Evolutionary conservation across 1,140 invertebrate genomes (phyloP).

Genomic region (Lepidotrigona ventralis): DNA sequence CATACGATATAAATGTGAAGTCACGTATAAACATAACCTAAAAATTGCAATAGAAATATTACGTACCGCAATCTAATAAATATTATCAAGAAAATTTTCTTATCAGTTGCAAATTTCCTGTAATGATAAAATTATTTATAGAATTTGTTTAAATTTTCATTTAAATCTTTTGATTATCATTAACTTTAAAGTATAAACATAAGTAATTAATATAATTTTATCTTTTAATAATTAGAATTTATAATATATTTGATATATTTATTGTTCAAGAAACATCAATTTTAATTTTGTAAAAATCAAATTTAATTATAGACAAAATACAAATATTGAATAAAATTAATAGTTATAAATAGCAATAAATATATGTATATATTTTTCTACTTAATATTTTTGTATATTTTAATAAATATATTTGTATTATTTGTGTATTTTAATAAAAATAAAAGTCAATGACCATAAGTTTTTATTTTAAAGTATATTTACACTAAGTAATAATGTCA

Average conservation of each 20-base stretch:
- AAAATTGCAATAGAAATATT: background rate
- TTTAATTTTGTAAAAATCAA: background rate
- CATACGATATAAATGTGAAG: background rate
- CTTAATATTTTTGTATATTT: background rate
- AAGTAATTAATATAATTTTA: background rate
- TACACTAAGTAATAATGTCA: background rate
- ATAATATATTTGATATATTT: background rate
- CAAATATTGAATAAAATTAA: background rate
- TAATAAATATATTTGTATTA: background rate
- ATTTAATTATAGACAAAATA: background rate
- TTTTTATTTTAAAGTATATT: conserved; percentile 10
- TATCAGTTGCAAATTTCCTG: background rate
- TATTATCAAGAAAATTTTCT: background rate
- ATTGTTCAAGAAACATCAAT: background rate
- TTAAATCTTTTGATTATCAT: background rate
- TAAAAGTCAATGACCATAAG: background rate
- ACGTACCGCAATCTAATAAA: background rate
- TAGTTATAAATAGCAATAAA: background rate
- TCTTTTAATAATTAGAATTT: background rate
- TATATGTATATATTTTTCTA: background rate
- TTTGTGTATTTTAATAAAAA: background rate
- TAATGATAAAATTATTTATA: background rate
- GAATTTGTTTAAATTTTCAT: background rate
- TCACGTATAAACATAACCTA: conserved; percentile 48
- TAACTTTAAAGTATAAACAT: background rate